A percentile compares a stretch with the other conserved stretches of the same genome.
phyloP scores from a whole-genome alignment of 1,140 invertebrate species.

The Pseudomyrmex dendroicus region DNA sequence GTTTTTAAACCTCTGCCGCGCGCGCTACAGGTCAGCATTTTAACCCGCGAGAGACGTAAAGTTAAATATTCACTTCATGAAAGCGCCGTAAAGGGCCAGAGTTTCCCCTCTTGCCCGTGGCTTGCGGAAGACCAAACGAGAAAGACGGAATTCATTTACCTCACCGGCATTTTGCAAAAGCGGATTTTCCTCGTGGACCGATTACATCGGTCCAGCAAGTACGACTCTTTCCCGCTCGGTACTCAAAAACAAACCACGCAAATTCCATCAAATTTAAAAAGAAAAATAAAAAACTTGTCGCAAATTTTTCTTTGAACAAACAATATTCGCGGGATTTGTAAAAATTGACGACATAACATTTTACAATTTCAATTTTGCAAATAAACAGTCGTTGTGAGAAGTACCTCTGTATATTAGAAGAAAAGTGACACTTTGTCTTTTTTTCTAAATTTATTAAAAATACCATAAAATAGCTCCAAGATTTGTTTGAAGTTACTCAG shows the following conservation, averaged over 20 bases:
- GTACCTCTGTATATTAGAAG: too few relatives aligned
- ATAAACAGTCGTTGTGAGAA: too few relatives aligned
- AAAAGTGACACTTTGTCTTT: too few relatives aligned
- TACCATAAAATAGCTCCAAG: not conserved
- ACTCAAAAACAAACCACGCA: not conserved
- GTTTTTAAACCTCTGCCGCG: slow-evolving; percentile 80
- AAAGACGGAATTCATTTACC: slow-evolving; percentile 77
- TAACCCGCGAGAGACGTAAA: slow-evolving; percentile 82
- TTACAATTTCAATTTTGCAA: too few relatives aligned
- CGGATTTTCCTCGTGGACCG: slow-evolving; percentile 38
- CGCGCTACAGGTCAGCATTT: slow-evolving; percentile 79
- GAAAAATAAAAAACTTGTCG: too few relatives aligned
- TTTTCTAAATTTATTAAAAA: not conserved
- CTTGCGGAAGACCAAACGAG: slow-evolving; percentile 64
- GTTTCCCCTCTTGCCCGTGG: slow-evolving; percentile 72
- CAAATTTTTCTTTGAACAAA: too few relatives aligned
- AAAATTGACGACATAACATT: too few relatives aligned
- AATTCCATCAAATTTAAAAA: slow-evolving; percentile 20
- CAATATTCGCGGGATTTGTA: too few relatives aligned
- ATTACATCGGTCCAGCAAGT: slow-evolving; percentile 42
- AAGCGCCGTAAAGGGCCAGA: slow-evolving; percentile 78
- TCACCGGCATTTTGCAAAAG: slow-evolving; percentile 54
- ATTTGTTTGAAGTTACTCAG: not conserved
- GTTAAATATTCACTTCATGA: slow-evolving; percentile 82
- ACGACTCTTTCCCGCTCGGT: slow-evolving; percentile 42